phyloP scores from a whole-genome alignment of 2,797 vertebrate genomes.

The Pelobates cultripes region DNA sequence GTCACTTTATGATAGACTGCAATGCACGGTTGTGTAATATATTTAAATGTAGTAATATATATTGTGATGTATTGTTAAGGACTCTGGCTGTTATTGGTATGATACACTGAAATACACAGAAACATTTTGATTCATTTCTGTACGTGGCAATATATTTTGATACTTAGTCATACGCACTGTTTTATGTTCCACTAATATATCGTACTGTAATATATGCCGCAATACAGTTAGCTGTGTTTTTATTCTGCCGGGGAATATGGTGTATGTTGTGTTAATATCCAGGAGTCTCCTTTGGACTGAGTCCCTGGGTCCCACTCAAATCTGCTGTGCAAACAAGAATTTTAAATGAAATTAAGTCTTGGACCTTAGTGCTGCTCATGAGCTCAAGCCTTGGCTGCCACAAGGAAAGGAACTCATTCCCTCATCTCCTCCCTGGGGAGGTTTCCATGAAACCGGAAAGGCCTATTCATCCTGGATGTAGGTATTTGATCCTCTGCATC shows the following conservation, averaged over 20 bases:
- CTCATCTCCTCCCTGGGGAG: background rate
- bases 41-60: background rate
- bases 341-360: background rate
- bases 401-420: background rate
- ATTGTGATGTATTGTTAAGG: background rate
- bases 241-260: background rate
- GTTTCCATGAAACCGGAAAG: background rate
- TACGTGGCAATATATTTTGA: background rate
- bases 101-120: background rate
- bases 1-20: conserved; percentile 1
- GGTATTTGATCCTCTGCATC: background rate
- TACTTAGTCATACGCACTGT: background rate
- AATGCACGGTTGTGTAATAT: background rate
- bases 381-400: background rate
- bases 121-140: background rate
- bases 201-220: background rate
- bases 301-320: background rate
- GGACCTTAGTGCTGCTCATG: background rate
- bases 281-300: background rate
- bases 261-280: conserved; percentile 6
- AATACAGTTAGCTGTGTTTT: background rate
- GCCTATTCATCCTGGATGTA: background rate
- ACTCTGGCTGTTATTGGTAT: background rate
- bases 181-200: background rate
- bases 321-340: conserved; percentile 19